Base-by-base conservation (phyloP, 37 sponge, comb jelly and placozoan species). In the Bolinopsis microptera region DNA sequence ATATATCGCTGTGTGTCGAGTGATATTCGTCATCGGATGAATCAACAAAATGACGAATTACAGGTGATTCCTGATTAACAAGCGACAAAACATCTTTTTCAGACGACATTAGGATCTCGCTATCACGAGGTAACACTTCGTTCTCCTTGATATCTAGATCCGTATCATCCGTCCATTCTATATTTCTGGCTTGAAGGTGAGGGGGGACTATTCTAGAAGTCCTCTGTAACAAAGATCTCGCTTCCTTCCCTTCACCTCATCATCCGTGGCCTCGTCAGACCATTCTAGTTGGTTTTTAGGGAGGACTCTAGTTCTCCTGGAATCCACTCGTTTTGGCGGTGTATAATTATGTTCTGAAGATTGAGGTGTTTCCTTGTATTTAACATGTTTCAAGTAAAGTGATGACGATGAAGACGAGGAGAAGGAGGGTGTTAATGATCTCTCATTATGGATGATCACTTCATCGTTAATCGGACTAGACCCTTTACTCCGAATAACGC, bases 1-100 rank as follows among this genome's bases (percentile, higher is more conserved):
- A 48, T 5, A 48, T 48, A 48, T 77, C 80, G 36, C 80, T 77
- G 80, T 77, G 80, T 34, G 80, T 77, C 21, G 80, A 77, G 36
- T 32, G 32, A 18, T 35, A 77, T 16, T 77, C 80, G 18, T 77
- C 80, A 18, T 77, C 80, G 36, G 80, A 77, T 21, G 80, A 48
- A 48, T 48, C 61, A 13, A 18, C 61, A 48, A 48, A 48, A 48
- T 48, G 9, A 48, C 13, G 61, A 48, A 13, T 13, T 13, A 13
- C 61, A 48, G 61, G 61, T 18, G 61, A 48, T 13, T 18, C 5
- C 9, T 18, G 5, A 5, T 48, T 13, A 5, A 18, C 13, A 18
- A 18, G 9, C 13, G 61, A 48, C 9, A 48, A 13, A 18, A 13
- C 9, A 48, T 48, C 13, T 13, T 13, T 48, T 48, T 48, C 61